phyloP scores from a whole-genome alignment of 2,888 invertebrate genomes.

The Palloptera scutellata region DNA sequence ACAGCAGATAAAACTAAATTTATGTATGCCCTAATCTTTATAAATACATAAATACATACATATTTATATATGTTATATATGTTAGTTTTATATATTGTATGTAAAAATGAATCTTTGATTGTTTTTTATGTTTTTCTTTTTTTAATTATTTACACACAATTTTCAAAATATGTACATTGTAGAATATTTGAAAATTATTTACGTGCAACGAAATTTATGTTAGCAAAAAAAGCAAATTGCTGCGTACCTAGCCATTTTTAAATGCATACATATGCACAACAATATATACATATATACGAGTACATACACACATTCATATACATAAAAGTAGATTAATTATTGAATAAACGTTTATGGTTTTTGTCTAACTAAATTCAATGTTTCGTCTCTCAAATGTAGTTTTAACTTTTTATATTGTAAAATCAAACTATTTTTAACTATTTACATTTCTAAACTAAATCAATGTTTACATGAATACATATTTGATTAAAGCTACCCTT shows the following conservation, averaged over 20 bases:
- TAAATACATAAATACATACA: no score
- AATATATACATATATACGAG: no score
- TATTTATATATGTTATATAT: no score
- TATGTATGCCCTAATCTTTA: background rate
- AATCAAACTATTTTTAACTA: no score
- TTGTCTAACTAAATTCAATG: background rate
- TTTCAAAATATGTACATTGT: background rate
- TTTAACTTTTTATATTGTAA: no score
- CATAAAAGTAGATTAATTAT: background rate
- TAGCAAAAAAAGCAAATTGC: conserved; percentile 6
- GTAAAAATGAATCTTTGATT: no score
- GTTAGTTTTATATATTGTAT: no score
- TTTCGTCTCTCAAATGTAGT: no score
- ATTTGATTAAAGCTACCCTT: no score
- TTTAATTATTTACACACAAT: conserved; percentile 2
- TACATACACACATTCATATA: background rate
- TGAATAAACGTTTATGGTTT: background rate
- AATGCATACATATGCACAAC: conserved; percentile 1
- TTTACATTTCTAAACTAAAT: no score
- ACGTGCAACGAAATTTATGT: background rate
- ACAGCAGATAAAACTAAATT: conserved; percentile 25
- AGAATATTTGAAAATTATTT: background rate
- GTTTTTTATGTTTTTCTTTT: background rate
- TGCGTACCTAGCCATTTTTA: background rate
- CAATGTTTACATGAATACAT: no score